Evolutionary conservation across 2,113 vertebrate species (phyloP).

Genomic region (Grantiella picta): DNA sequence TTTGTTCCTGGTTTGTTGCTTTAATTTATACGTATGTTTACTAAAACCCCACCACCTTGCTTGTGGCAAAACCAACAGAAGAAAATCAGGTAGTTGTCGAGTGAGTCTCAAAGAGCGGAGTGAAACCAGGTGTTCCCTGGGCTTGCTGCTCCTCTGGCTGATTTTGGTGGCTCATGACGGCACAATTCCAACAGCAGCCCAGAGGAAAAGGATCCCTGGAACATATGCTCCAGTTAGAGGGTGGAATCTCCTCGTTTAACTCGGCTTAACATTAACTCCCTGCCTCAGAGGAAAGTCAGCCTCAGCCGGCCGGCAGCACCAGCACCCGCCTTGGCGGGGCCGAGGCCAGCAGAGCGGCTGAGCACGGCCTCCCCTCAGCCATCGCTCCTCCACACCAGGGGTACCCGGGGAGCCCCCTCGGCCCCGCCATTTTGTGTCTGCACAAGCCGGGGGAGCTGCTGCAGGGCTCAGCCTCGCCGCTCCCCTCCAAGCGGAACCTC

Average conservation of each 20-base stretch:
- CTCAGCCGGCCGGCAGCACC: fast-evolving
- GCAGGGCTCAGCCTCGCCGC: no score
- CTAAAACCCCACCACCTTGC: neutral
- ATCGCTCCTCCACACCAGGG: fast-evolving
- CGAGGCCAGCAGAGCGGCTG: neutral
- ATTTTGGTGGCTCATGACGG: fast-evolving
- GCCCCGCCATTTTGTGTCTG: slow-evolving; percentile 48
- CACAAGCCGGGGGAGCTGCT: neutral
- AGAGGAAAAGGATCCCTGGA: neutral
- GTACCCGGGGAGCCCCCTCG: fast-evolving
- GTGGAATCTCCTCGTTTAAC: neutral
- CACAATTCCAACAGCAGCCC: neutral
- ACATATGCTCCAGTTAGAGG: fast-evolving
- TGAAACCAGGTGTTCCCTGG: fast-evolving
- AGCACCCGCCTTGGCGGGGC: fast-evolving
- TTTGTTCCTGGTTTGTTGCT: neutral
- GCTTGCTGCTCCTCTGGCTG: neutral
- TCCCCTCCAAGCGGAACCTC: no score
- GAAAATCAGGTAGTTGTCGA: neutral
- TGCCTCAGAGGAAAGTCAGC: neutral
- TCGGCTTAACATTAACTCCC: neutral
- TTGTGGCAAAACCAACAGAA: neutral
- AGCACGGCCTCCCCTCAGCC: neutral
- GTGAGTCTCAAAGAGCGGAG: fast-evolving
- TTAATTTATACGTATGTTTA: neutral